Conservation (phyloP, 2,797 vertebrate species). For the Ceyx erithaca region DNA sequence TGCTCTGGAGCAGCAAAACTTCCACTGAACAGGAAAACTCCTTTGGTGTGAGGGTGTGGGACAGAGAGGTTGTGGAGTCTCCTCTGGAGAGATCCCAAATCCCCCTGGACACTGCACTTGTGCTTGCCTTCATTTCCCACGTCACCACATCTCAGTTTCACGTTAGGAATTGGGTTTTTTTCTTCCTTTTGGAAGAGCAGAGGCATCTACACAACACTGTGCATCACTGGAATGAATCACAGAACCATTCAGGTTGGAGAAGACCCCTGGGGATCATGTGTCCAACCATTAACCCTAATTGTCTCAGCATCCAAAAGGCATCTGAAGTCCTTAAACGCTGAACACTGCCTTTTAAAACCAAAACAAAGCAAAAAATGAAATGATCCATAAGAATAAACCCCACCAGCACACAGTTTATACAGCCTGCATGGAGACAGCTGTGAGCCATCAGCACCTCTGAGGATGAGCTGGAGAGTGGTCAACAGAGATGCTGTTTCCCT, state of each 20-base stretch:
- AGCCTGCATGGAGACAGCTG: not conserved
- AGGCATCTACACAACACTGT: not conserved
- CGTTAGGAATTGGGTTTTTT: not conserved
- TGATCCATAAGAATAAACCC: fast-evolving
- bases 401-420: fast-evolving
- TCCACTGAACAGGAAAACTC: not conserved
- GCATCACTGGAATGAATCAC: not conserved
- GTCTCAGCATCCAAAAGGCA: not conserved
- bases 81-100: no score
- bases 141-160: no score
- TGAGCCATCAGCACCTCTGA: not conserved
- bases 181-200: not conserved
- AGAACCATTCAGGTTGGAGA: no score
- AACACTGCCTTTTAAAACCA: not conserved
- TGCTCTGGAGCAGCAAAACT: not conserved
- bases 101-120: no score
- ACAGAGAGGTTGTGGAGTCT: not conserved
- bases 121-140: no score
- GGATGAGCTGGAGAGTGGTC: fast-evolving
- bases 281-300: no score
- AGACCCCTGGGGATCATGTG: no score
- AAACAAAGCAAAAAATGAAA: no score
- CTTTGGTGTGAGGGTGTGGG: no score
- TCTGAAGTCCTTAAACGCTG: not conserved
- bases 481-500: not conserved